Evolutionary conservation across 1,140 invertebrate species (phyloP).

Genomic region (Procambarus clarkii): DNA sequence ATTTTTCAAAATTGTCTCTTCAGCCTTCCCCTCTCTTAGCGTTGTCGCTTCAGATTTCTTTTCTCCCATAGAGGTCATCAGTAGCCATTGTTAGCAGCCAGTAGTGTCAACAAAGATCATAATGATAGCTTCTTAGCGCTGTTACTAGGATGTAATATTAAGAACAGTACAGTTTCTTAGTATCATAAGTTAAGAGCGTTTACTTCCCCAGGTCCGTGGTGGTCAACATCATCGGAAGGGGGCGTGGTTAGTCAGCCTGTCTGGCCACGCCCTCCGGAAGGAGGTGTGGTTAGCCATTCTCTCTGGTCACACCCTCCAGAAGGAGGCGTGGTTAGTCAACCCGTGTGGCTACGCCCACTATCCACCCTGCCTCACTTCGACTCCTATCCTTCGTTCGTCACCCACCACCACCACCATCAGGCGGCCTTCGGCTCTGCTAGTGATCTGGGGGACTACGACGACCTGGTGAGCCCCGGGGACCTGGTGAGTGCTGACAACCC

Average conservation of each 20-base stretch:
- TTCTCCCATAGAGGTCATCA: too few relatives aligned
- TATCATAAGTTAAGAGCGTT: neutral
- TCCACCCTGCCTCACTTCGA: neutral
- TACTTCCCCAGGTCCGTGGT: neutral
- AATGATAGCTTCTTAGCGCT: too few relatives aligned
- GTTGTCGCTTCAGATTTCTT: too few relatives aligned
- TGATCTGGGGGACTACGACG: neutral
- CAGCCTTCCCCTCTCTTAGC: too few relatives aligned
- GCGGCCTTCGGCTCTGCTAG: neutral
- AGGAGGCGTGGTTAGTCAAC: neutral
- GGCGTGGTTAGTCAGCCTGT: neutral
- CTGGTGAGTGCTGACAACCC: neutral
- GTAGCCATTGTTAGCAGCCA: too few relatives aligned
- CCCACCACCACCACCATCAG: neutral
- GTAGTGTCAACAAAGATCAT: too few relatives aligned
- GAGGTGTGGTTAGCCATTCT: too few relatives aligned
- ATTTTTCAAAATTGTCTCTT: too few relatives aligned
- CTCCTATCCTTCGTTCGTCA: too few relatives aligned
- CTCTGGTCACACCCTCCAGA: too few relatives aligned
- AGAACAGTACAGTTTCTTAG: too few relatives aligned
- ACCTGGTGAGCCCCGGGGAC: neutral
- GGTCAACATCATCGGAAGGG: neutral
- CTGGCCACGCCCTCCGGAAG: neutral
- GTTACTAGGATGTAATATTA: too few relatives aligned
- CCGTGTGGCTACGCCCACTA: neutral